phyloP scores from a whole-genome alignment of 2,797 vertebrate genomes.

The Falco biarmicus region DNA sequence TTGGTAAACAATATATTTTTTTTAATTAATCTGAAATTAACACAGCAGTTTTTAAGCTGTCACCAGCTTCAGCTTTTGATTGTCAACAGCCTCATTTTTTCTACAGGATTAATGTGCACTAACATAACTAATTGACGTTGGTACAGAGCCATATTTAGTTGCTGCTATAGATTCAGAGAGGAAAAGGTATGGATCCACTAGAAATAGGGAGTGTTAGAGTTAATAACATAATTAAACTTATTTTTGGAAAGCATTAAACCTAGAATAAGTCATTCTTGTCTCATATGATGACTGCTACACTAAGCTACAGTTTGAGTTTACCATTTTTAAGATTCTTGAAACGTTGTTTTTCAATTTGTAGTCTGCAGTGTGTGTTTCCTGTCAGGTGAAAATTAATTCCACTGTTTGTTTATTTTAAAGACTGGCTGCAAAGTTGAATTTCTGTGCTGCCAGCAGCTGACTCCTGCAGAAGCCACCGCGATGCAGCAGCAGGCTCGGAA shows the following conservation, averaged over 20 bases:
- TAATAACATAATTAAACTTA: background rate
- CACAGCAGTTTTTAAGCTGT: background rate
- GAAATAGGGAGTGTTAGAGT: background rate
- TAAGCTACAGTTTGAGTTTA: background rate
- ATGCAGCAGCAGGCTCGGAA: background rate
- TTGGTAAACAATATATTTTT: constrained; percentile 9
- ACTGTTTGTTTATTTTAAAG: background rate
- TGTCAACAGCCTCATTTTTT: constrained; percentile 17
- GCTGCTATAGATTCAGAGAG: background rate
- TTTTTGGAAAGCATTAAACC: background rate
- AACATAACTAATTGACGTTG: background rate
- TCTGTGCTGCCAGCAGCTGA: background rate
- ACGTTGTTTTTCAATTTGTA: background rate
- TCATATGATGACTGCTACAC: background rate
- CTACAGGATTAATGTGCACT: background rate
- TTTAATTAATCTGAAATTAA: constrained; percentile 9
- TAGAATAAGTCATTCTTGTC: background rate
- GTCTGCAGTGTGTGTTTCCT: background rate
- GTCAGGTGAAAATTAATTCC: background rate
- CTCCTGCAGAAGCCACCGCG: background rate
- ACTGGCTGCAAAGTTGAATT: background rate
- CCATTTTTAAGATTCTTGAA: background rate
- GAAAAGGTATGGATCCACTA: background rate
- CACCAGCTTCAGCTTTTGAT: background rate
- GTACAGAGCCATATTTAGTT: background rate